Base-by-base conservation (phyloP, 2,113 vertebrate genomes). In the Rhabdornis inornatus region DNA sequence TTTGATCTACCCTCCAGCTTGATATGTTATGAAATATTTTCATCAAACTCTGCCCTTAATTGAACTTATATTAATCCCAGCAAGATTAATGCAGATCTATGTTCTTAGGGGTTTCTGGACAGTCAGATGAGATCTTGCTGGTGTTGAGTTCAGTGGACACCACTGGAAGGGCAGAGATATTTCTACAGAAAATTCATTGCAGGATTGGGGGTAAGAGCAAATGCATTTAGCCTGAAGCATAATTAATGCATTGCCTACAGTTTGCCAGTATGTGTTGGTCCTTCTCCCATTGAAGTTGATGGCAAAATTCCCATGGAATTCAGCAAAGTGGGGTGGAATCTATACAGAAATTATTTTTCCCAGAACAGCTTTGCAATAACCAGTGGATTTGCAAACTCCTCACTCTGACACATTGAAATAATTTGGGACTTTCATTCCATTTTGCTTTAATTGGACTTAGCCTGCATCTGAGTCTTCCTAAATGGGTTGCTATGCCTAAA, bases 351-450 rank as follows among this genome's bases (percentile, higher is more conserved):
- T 75, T 72, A 42, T 91, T 96, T 93, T 94, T 94, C 93, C 83
- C 80, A 93, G 93, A 95, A 92, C 88, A 92, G 45, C 90, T 93
- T 92, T 65, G 76, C 88, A 96, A 84, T 93, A 90, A 87, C 64
- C 57, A 89, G 74, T 78, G 87, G 81, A 87, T 97, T 95, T 96
- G 83, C 57, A 45, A 81, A 69, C 65, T 94, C 25, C 76, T 90
- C 72, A 9, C 72, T 93, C 90, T 72, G 80, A 96, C 92, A 95
- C 92, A 89, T 65, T 97, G 95, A 96, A 97, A 95, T 96, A 93
- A 95, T 97, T 95, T 96, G 90, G 69, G 94, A 93, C 83, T 94
- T 95, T 75, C 76, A 68, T 96, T 94, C 83, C 68, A 10, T 79
- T 95, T 92, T 93, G 68, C 94, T 96, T 93, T 96, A 94, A 96